These are phyloP conservation scores for Odocoileus virginianus DNA, from an alignment of 2,113 vertebrate species.

Conservation along the genomic window DNA sequence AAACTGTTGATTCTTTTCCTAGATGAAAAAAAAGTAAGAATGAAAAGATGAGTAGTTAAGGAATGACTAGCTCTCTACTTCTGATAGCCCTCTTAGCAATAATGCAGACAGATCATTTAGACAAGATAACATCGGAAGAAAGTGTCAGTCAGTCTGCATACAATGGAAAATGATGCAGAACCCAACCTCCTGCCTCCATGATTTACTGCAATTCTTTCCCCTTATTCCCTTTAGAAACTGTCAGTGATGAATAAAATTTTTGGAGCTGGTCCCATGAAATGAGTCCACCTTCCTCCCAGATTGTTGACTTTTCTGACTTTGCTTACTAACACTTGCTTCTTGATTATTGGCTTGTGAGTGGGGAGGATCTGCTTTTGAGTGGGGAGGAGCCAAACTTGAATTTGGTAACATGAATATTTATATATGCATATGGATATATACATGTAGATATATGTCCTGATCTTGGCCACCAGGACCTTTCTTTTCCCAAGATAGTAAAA, in stretches of 20 bases:
- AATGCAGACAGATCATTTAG: neutral
- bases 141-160: neutral
- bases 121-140: neutral
- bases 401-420: neutral
- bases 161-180: neutral
- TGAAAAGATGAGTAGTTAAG: neutral
- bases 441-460: neutral
- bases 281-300: neutral
- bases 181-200: neutral
- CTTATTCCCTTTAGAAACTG: neutral
- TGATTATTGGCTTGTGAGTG: neutral
- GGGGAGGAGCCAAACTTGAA: neutral
- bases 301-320: neutral
- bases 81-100: neutral
- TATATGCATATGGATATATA: neutral
- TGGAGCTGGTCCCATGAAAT: neutral
- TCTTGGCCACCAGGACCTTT: neutral
- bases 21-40: neutral
- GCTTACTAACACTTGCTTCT: neutral
- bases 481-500: neutral
- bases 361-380: neutral
- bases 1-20: neutral
- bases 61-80: neutral
- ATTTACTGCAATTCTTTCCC: neutral
- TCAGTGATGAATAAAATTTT: neutral